Evolutionary conservation across 2,113 vertebrate species (phyloP), one percentile per base, ranked within the genome.

Genomic region (Platichthys stellatus): DNA sequence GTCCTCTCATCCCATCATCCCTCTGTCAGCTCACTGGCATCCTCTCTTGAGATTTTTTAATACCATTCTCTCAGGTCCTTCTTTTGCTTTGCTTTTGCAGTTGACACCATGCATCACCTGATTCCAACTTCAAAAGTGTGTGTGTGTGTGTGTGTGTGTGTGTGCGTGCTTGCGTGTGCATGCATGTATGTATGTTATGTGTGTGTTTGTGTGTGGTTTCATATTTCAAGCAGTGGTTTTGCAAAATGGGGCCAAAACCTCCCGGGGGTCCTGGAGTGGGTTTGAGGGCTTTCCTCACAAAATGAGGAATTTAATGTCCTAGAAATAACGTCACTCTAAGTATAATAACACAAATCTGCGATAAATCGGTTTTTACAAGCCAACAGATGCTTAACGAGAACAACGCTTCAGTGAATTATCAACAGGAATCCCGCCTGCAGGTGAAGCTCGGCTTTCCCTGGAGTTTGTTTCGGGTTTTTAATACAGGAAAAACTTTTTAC

Each of bases 221-320:
- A 54, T 31, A 59, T 26, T 63, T 56, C 2, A 57, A 53, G 40
- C 45, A 69, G 23, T 17, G 24, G 38, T 23, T 31, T 61, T 66
- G 26, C 14, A 54, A 72, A 75, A 74, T 63, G 51, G 47, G 72
- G 67, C 4, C 58, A 60, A 40, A 67, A 63, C 12, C 57, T 66
- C 74, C 60, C 69, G 49, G 49, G 69, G 69, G 47, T 65, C 15
- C 53, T 5, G 10, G 11, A 62, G 40, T 57, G 7, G 18, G 45
- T 65, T 66, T 20, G 4, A 7, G 17, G 61, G 56, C 17, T 69
- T 60, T 69, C 31, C 43, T 31, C 24, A 10, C 18, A 26, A 78
- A 54, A 83, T 60, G 15, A 54, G 18, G 5, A 72, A 58, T 45
- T 60, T n/a, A 53, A 69, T 82, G 69, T 64, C 54, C 43, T 26